Conservation (phyloP, 2,888 invertebrate genomes). For the Sphecodes monilicornis region DNA sequence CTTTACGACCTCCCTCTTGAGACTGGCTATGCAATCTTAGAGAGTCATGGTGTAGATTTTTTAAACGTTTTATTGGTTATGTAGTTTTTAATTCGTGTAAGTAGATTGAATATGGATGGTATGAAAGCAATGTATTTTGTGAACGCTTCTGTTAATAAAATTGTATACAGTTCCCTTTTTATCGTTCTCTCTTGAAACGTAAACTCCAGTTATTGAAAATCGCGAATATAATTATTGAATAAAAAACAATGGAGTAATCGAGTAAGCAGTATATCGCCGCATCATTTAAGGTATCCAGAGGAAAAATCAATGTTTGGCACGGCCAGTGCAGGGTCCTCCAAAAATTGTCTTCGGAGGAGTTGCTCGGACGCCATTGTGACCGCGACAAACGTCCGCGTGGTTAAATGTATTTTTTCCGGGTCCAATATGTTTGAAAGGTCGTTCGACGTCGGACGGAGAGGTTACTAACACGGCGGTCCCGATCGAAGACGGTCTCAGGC, state of each 20-base stretch:
- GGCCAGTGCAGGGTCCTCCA: neutral
- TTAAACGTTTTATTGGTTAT: too few species aligned
- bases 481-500: neutral
- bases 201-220: too few species aligned
- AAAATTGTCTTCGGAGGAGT: neutral
- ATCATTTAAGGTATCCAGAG: neutral
- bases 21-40: neutral
- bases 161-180: too few species aligned
- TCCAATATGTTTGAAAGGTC: conserved; percentile 12
- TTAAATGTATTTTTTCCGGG: conserved; percentile 9
- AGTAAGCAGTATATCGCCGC: too few species aligned
- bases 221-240: too few species aligned
- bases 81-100: too few species aligned
- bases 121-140: too few species aligned
- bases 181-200: too few species aligned
- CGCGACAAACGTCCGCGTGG: neutral
- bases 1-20: neutral
- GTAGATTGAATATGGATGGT: too few species aligned
- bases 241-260: too few species aligned
- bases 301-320: neutral
- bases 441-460: neutral
- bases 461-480: neutral
- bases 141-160: too few species aligned
- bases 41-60: neutral
- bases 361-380: neutral